These are phyloP conservation scores for cat (Felis catus) DNA, from an alignment of 2,113 vertebrate genomes.

Conservation along the genomic window DNA sequence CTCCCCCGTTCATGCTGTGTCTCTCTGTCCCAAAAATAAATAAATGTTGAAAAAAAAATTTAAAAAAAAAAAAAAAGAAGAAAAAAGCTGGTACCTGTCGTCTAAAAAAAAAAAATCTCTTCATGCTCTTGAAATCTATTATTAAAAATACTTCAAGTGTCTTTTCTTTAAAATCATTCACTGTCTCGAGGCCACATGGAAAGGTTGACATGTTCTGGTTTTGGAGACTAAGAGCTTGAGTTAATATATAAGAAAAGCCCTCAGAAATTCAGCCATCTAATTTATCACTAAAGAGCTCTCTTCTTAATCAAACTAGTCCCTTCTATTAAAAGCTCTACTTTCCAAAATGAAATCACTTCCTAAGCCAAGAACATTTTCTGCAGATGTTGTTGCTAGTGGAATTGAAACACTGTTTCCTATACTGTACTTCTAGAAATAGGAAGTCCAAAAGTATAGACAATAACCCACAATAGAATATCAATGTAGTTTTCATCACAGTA, in stretches of 20 bases:
- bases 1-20: too few species aligned
- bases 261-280: constrained; percentile 8
- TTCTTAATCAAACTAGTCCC: constrained; percentile 14
- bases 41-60: too few species aligned
- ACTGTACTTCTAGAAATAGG: neutral
- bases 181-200: neutral
- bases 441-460: neutral
- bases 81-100: neutral
- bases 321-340: constrained; percentile 55
- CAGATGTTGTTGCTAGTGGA: neutral
- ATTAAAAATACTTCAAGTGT: constrained; percentile 5
- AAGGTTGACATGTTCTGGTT: neutral
- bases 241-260: neutral
- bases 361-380: constrained; percentile 8
- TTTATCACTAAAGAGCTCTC: neutral
- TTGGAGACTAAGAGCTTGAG: neutral
- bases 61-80: too few species aligned
- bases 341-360: constrained; percentile 3
- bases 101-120: neutral
- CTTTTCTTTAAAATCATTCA: neutral
- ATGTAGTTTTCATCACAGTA: neutral
- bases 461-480: neutral
- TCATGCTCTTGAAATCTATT: neutral
- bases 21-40: too few species aligned
- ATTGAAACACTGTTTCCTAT: neutral